Conservation (phyloP, 2,888 invertebrate genomes). For the Gibbula magus region DNA sequence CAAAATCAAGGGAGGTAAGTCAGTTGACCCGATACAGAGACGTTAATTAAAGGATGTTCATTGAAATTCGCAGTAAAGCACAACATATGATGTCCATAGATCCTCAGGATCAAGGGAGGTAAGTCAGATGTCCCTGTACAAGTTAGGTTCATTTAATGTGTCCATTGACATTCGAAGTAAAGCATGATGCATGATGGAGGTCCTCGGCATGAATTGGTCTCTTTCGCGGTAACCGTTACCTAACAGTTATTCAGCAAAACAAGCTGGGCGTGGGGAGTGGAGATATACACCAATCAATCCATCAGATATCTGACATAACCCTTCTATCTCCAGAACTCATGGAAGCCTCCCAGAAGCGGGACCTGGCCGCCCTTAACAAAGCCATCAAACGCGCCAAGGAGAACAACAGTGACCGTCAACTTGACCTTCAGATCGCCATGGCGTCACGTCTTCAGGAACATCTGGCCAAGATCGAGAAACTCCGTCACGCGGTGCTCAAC, state of each 20-base stretch:
- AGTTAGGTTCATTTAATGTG: no score
- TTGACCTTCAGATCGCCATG: slow-evolving; percentile 65
- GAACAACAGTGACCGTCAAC: slow-evolving; percentile 59
- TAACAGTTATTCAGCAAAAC: no score
- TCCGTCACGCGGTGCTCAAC: slow-evolving; percentile 65
- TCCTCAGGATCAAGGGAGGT: no score
- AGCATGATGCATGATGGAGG: slow-evolving; percentile 55
- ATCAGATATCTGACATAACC: not conserved
- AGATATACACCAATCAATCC: no score
- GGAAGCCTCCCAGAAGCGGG: slow-evolving; percentile 59
- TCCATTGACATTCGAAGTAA: slow-evolving; percentile 52
- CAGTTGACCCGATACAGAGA: no score
- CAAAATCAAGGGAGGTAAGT: slow-evolving; percentile 59
- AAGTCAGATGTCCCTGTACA: no score
- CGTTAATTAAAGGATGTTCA: no score
- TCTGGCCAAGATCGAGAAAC: slow-evolving; percentile 60
- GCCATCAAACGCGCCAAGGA: slow-evolving; percentile 59
- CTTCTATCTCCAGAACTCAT: slow-evolving; percentile 51
- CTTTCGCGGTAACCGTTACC: no score
- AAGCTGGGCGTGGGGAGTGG: no score
- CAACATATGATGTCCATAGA: no score
- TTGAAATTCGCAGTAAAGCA: no score
- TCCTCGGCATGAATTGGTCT: slow-evolving; percentile 61
- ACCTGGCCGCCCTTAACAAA: slow-evolving; percentile 52
- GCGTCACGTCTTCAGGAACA: slow-evolving; percentile 59